Evolutionary conservation across 2,888 invertebrate species (phyloP).

Genomic region (Galeopsomyia nigrocyanea): DNA sequence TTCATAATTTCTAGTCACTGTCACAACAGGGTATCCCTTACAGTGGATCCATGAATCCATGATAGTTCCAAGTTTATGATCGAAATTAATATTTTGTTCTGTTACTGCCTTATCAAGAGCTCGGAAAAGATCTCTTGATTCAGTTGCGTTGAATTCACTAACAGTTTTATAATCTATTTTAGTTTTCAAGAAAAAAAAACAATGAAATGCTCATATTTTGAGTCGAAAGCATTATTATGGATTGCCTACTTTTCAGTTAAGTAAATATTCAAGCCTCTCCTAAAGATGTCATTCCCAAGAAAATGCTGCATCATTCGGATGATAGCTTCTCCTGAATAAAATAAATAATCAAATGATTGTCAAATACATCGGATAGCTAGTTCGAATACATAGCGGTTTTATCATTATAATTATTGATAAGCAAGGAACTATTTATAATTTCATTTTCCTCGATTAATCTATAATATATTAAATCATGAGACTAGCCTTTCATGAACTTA

Average conservation of each 20-base stretch:
- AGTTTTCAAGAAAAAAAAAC: conserved; percentile 30
- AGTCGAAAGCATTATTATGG: conserved; percentile 60
- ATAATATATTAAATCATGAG: too few relatives aligned
- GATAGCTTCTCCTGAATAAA: conserved; percentile 65
- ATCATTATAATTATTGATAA: too few relatives aligned
- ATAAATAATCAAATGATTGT: neutral
- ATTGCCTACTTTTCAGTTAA: conserved; percentile 50
- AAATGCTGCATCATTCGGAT: conserved; percentile 93
- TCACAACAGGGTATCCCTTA: neutral
- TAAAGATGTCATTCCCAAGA: conserved; percentile 74
- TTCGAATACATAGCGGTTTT: conserved; percentile 14
- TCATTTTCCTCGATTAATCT: too few relatives aligned
- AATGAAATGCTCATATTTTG: neutral
- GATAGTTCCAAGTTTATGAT: conserved; percentile 71
- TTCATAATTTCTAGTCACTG: neutral
- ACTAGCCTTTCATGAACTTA: too few relatives aligned
- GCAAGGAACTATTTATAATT: too few relatives aligned
- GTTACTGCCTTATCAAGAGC: conserved; percentile 52
- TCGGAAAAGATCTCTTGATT: conserved; percentile 58
- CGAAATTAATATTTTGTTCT: neutral
- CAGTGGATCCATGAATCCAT: conserved; percentile 1
- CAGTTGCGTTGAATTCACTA: conserved; percentile 50
- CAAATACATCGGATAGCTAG: neutral
- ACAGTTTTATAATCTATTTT: conserved; percentile 1
- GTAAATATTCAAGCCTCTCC: conserved; percentile 70